Base-by-base conservation (phyloP, 2,888 invertebrate species). In the Agonum fuliginosum region DNA sequence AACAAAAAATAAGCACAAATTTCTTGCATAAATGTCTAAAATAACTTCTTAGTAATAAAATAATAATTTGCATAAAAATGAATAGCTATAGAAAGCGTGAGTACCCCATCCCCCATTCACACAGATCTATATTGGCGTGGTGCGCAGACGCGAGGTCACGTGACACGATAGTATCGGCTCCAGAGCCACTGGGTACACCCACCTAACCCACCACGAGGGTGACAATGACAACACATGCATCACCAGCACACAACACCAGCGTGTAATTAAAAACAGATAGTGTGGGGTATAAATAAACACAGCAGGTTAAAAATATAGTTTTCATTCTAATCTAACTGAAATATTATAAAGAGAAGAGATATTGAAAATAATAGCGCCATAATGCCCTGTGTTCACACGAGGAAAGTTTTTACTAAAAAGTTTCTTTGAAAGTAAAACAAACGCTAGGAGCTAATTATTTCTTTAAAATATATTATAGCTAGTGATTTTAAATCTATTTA, bases 171-270 rank as follows among this genome's bases (percentile, higher is more conserved):
- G 67, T 70, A 48, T 70, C 46, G 70, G 70, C 48, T 46, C 48
- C 70, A 8, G 10, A 43, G 30, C 14, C 22, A 58, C 24, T 58
- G 46, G 70, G 70, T 48, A 70, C 70, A 70, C 70, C 70, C 70
- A 48, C 67, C 22, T n/a, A n/a, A n/a, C n/a, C 12, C 54, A 5
- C 54, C 54, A 54, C 54, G 54, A 22, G 54, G 54, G n/a, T n/a
- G n/a, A n/a, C n/a, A n/a, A n/a, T n/a, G n/a, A n/a, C n/a, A 54
- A 1, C 43, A 12, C 43, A 22, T n/a, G 24, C 22, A 54, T 20
- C 54, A 12, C 22, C 2, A 22, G 24, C 22, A 17, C 48, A 48
- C 48, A 6, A 43, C 14, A 12, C 14, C 14, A 43, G 43, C 14
- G 43, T 43, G n/a, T 17, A 43, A 17, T 43, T 12, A 43, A n/a